Conservation (phyloP, 2,888 invertebrate genomes). For the Eretmocerus hayati region DNA sequence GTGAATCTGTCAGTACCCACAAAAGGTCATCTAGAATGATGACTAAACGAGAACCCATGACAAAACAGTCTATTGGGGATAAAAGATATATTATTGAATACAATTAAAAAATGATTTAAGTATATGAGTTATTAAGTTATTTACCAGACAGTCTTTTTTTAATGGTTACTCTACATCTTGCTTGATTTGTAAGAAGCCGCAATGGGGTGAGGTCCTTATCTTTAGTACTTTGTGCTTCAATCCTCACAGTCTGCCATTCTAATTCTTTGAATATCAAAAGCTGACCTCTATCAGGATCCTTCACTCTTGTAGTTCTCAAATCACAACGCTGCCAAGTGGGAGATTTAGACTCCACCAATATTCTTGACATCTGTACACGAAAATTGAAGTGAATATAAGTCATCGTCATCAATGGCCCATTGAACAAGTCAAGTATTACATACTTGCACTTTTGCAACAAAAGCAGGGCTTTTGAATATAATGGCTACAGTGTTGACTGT, state of each 20-base stretch:
- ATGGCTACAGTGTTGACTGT: constrained; percentile 91
- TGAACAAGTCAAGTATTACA: neutral
- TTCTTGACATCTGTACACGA: constrained; percentile 72
- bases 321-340: constrained; percentile 85
- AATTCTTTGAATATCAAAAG: constrained; percentile 94
- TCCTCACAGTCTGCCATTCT: constrained; percentile 93
- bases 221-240: constrained; percentile 84
- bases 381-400: constrained; percentile 5
- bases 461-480: constrained; percentile 89
- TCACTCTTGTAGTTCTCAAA: constrained; percentile 83
- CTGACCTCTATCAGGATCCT: constrained; percentile 82
- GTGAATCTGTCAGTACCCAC: constrained; percentile 96
- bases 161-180: constrained; percentile 88
- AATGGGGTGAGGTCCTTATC: constrained; percentile 78
- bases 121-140: constrained; percentile 2
- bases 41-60: constrained; percentile 84
- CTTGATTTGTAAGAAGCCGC: constrained; percentile 86
- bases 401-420: neutral
- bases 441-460: constrained; percentile 93
- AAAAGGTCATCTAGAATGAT: constrained; percentile 91
- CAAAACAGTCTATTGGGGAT: constrained; percentile 78
- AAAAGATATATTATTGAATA: constrained; percentile 4
- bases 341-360: constrained; percentile 88
- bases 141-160: constrained; percentile 85
- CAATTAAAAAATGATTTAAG: constrained; percentile 2